A percentile compares a stretch with the other conserved stretches of the same genome.
Evolutionary conservation across 2,888 invertebrate genomes (phyloP).

Genomic region (Scaptomyza reducta): DNA sequence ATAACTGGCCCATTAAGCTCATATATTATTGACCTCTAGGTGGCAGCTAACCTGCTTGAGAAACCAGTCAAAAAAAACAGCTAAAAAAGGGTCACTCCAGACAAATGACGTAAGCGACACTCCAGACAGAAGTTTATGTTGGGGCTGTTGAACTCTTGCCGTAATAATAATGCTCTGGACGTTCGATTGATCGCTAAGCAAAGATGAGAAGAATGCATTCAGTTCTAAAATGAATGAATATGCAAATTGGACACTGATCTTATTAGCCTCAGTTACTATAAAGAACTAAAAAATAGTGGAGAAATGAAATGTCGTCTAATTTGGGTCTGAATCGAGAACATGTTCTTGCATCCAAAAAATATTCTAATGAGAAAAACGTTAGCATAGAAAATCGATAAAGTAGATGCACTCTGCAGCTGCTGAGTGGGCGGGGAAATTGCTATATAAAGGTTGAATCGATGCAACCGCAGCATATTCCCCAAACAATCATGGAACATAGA

Average conservation of each 20-base stretch:
- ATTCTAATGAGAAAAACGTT: slow-evolving; percentile 69
- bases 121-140: slow-evolving; percentile 12
- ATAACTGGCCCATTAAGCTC: slow-evolving; percentile 30
- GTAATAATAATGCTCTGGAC: slow-evolving; percentile 21
- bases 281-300: slow-evolving; percentile 40
- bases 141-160: slow-evolving; percentile 63
- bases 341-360: slow-evolving; percentile 20
- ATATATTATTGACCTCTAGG: slow-evolving; percentile 35
- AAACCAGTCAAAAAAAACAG: background rate
- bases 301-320: slow-evolving; percentile 38
- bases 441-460: slow-evolving; percentile 48
- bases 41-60: slow-evolving; percentile 1
- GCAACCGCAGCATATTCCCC: slow-evolving; percentile 39
- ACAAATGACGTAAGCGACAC: slow-evolving; percentile 54
- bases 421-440: slow-evolving; percentile 4
- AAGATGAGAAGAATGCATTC: slow-evolving; percentile 34
- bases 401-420: slow-evolving; percentile 53
- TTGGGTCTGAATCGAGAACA: slow-evolving; percentile 2
- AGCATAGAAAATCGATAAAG: slow-evolving; percentile 47
- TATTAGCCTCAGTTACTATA: slow-evolving; percentile 26
- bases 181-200: slow-evolving; percentile 24
- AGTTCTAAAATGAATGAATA: slow-evolving; percentile 34
- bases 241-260: slow-evolving; percentile 47
- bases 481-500: slow-evolving; percentile 51
- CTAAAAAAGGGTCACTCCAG: slow-evolving; percentile 10